Conservation (phyloP, 2,797 vertebrate species). For the Macroramphosus scolopax region DNA sequence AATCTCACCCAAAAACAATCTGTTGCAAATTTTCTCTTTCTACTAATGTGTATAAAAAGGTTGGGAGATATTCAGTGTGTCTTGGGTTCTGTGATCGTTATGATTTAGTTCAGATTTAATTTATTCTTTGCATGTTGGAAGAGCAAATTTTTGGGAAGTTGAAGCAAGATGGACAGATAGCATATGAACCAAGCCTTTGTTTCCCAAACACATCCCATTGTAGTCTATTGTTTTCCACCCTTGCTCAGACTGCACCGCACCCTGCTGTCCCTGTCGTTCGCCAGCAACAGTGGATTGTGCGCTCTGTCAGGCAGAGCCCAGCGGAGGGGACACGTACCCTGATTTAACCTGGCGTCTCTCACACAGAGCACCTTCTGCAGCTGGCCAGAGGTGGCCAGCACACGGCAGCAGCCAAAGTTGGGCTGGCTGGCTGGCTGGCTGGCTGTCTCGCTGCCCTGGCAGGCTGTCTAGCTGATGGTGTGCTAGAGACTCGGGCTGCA, state of each 20-base stretch:
- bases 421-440: constrained; percentile 4
- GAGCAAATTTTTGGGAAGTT: constrained; percentile 22
- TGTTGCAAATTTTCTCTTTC: not conserved
- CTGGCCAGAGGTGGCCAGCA: constrained; percentile 65
- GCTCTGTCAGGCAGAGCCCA: constrained; percentile 39
- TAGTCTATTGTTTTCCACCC: constrained; percentile 69
- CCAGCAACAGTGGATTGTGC: constrained; percentile 47
- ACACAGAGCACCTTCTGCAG: constrained; percentile 40
- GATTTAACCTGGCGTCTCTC: constrained; percentile 64
- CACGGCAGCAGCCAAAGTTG: constrained; percentile 49
- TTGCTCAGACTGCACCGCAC: constrained; percentile 40
- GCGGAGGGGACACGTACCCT: constrained; percentile 44
- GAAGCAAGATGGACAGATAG: constrained; percentile 41
- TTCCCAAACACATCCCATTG: constrained; percentile 69
- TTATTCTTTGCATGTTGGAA: constrained; percentile 9
- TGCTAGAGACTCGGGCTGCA: constrained; percentile 73
- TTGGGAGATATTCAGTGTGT: constrained; percentile 3
- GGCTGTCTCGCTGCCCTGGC: constrained; percentile 49
- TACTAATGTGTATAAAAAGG: no score
- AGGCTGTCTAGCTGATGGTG: constrained; percentile 59
- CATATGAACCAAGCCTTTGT: constrained; percentile 69
- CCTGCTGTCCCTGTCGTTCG: constrained; percentile 43
- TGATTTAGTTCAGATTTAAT: constrained; percentile 10
- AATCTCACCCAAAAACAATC: constrained; percentile 4
- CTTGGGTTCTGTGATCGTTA: constrained; percentile 7